phyloP scores from a whole-genome alignment of 2,888 invertebrate species.

The Nomada flava region DNA sequence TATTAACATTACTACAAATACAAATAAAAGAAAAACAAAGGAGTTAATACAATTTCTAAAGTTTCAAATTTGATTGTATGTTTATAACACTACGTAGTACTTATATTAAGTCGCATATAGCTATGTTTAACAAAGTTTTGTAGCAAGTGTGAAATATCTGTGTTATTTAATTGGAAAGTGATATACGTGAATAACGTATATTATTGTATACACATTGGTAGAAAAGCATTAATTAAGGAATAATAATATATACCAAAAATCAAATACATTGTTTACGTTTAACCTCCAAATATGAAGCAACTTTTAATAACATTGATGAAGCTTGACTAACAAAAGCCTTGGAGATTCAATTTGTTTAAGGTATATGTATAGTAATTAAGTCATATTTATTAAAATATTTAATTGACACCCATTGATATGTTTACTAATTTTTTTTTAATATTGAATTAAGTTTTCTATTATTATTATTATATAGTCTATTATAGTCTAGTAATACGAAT shows the following conservation, averaged over 20 bases:
- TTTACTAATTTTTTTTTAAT: background rate
- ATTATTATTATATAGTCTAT: background rate
- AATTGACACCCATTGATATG: background rate
- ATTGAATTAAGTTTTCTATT: background rate
- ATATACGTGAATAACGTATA: conserved; percentile 10
- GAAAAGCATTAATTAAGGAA: background rate
- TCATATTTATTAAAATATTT: conserved; percentile 31
- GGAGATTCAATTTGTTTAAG: background rate
- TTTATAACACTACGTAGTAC: conserved; percentile 27
- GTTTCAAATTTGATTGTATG: background rate
- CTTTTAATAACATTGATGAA: conserved; percentile 10
- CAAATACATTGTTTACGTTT: conserved; percentile 11
- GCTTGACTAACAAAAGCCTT: background rate
- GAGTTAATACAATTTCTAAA: background rate
- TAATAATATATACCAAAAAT: background rate
- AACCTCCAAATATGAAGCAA: conserved; percentile 40
- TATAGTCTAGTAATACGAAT: background rate
- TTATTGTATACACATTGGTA: conserved; percentile 1
- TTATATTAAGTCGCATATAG: conserved; percentile 34
- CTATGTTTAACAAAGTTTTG: conserved; percentile 41
- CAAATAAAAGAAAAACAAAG: background rate
- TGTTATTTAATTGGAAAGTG: conserved; percentile 10
- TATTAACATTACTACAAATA: background rate
- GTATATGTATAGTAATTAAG: conserved; percentile 7
- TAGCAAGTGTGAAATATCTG: conserved; percentile 25